Evolutionary conservation across 2,797 vertebrate genomes (phyloP).

Genomic region (Crax fasciolata): DNA sequence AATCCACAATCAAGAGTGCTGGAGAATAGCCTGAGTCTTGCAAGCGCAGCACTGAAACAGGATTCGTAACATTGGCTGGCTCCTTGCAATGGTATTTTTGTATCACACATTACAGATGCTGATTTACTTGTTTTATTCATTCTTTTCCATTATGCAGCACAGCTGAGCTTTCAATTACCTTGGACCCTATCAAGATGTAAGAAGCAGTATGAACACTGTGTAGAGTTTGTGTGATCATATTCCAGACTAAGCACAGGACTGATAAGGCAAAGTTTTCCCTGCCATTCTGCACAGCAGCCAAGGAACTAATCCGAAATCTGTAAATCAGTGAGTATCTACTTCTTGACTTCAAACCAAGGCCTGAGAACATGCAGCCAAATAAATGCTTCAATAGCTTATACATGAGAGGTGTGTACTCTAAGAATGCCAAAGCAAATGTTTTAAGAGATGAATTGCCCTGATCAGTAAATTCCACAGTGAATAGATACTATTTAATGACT

Average conservation of each 20-base stretch:
- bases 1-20: background rate
- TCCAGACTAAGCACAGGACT: background rate
- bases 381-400: background rate
- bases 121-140: background rate
- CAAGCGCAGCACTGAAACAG: background rate
- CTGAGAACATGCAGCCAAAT: background rate
- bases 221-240: background rate
- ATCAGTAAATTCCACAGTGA: slow-evolving; percentile 26
- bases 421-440: slow-evolving; percentile 25
- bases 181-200: background rate
- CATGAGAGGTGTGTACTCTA: background rate
- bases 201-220: background rate
- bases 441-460: slow-evolving; percentile 9
- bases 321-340: background rate
- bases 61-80: background rate
- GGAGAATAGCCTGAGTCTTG: background rate
- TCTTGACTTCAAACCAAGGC: background rate
- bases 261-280: background rate
- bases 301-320: background rate
- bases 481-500: slow-evolving; percentile 7
- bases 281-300: background rate
- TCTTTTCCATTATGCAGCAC: background rate
- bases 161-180: background rate
- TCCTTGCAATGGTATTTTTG: background rate
- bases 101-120: background rate